These are phyloP conservation scores for Drosophila longiperda DNA, from an alignment of 2,888 invertebrate genomes.

Conservation along the genomic window DNA sequence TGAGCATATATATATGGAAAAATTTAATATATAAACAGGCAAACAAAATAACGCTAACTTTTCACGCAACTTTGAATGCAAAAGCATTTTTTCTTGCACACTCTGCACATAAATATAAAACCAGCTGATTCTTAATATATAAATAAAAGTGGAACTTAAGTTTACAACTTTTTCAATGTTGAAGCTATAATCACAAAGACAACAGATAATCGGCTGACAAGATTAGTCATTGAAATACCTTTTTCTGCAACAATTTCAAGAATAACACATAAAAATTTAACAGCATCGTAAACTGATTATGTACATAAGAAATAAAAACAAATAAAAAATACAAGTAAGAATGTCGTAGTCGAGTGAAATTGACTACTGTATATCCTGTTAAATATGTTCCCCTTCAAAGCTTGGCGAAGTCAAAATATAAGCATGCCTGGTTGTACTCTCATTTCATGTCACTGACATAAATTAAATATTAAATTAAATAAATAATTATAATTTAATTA, in stretches of 20 bases:
- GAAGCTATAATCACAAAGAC: neutral
- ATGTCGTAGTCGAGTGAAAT: neutral
- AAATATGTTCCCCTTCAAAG: neutral
- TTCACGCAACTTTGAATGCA: slow-evolving; percentile 69
- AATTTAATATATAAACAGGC: neutral
- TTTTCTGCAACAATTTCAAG: neutral
- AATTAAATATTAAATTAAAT: neutral
- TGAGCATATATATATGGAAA: no score
- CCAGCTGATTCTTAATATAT: neutral
- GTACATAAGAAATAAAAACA: neutral
- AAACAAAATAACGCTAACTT: slow-evolving; percentile 64
- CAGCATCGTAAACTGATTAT: neutral
- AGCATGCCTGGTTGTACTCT: neutral
- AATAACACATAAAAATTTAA: neutral
- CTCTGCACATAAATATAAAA: neutral
- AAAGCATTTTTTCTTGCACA: slow-evolving; percentile 10
- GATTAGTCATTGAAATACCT: neutral
- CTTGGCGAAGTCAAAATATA: neutral
- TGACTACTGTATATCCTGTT: neutral
- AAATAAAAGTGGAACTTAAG: neutral
- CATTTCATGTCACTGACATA: neutral
- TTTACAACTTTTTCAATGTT: neutral
- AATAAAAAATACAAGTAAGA: neutral
- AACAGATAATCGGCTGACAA: neutral
- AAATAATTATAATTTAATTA: neutral